Evolutionary conservation across 2,888 invertebrate species (phyloP), one percentile per base, ranked within the genome.

Genomic region (Nemotelus pantherinus): DNA sequence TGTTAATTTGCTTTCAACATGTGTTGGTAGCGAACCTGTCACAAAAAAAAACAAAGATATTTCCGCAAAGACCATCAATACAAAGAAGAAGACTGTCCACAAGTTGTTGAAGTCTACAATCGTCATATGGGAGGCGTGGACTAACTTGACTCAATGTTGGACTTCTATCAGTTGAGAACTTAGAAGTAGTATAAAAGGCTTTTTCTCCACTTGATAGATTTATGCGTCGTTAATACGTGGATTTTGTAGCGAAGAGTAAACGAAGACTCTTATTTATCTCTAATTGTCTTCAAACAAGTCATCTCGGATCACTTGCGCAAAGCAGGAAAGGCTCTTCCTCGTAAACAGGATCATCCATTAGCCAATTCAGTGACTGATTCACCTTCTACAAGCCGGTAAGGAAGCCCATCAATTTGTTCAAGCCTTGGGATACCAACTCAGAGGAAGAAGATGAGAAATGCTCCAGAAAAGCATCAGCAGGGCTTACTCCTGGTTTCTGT

Each of bases 1-100:
- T 44, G 79, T 78, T 10, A 80, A 77, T 53, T 76, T 80, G 75
- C 75, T 77, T 76, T 78, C 80, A 57, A 77, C 77, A 10, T 80
- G 76, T 60, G 78, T 80, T 43, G 79, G 77, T 63, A 70, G 78
- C 63, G 57, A 77, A 43, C 79, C 79, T 41, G n/a, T n/a, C n/a
- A n/a, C n/a, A n/a, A n/a, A n/a, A n/a, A n/a, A n/a, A n/a, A n/a
- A n/a, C n/a, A n/a, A n/a, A n/a, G n/a, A n/a, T n/a, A n/a, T n/a
- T n/a, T n/a, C n/a, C n/a, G n/a, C n/a, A n/a, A n/a, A n/a, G n/a
- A n/a, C n/a, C n/a, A n/a, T n/a, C n/a, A n/a, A n/a, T n/a, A n/a
- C n/a, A n/a, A n/a, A n/a, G n/a, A n/a, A n/a, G n/a, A n/a, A n/a
- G n/a, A n/a, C n/a, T n/a, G n/a, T n/a, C n/a, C n/a, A n/a, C n/a